phyloP scores from a whole-genome alignment of 2,113 vertebrate genomes.

The Mesoclemmys tuberculata region DNA sequence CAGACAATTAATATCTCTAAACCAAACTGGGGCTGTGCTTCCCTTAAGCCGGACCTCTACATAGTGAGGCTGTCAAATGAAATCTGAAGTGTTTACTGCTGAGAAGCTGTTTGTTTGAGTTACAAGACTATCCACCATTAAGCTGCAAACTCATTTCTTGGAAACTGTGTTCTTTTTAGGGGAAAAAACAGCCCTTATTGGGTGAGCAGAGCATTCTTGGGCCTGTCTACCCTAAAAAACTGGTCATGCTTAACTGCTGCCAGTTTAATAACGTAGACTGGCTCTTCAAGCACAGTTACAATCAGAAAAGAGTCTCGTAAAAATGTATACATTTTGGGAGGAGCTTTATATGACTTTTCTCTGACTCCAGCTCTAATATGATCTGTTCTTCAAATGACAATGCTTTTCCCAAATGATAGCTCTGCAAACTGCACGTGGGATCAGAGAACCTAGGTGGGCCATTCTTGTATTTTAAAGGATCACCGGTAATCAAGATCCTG shows the following conservation, averaged over 20 bases:
- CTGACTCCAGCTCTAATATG: neutral
- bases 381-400: neutral
- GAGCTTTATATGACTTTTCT: neutral
- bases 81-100: neutral
- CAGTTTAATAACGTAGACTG: neutral
- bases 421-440: neutral
- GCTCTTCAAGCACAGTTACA: neutral
- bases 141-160: slow-evolving; percentile 26
- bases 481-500: neutral
- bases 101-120: neutral
- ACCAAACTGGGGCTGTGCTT: slow-evolving; percentile 13
- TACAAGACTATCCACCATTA: neutral
- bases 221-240: neutral
- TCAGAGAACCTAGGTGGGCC: neutral
- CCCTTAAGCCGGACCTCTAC: slow-evolving; percentile 6
- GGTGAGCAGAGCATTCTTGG: neutral
- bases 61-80: slow-evolving; percentile 29
- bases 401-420: neutral
- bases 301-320: neutral
- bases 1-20: neutral
- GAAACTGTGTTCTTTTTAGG: slow-evolving; percentile 44
- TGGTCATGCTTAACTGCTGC: neutral
- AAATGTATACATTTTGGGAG: neutral
- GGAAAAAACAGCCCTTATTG: neutral
- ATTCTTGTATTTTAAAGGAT: neutral